Evolutionary conservation across 2,113 vertebrate species (phyloP).

Genomic region (Datnioides undecimradiatus): DNA sequence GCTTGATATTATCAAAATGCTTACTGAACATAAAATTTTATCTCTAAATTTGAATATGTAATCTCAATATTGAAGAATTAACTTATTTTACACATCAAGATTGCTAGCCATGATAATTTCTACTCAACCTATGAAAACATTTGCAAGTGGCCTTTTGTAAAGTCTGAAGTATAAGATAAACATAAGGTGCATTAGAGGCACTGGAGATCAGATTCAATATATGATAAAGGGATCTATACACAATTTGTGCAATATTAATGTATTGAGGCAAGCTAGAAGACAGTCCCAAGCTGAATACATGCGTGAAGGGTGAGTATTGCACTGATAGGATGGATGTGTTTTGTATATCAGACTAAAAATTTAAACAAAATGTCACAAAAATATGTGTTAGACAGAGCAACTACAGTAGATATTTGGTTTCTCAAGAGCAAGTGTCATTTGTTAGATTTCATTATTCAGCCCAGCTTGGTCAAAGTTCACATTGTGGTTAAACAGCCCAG

Average conservation of each 20-base stretch:
- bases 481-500: no score
- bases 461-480: no score
- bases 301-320: no score
- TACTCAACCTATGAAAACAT: neutral
- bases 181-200: neutral
- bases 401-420: no score
- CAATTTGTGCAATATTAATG: neutral
- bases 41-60: neutral
- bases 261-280: no score
- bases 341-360: no score
- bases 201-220: neutral
- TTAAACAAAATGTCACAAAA: no score
- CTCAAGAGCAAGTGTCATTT: no score
- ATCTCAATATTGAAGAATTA: neutral
- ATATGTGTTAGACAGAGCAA: no score
- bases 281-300: no score
- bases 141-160: neutral
- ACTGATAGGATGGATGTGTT: no score
- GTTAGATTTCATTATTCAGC: no score
- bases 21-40: neutral
- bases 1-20: neutral
- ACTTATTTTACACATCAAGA: neutral
- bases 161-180: neutral
- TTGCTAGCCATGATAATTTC: neutral
- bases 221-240: neutral